Evolutionary conservation across 2,888 invertebrate genomes (phyloP).

Genomic region (Dasysyrphus albostriatus): DNA sequence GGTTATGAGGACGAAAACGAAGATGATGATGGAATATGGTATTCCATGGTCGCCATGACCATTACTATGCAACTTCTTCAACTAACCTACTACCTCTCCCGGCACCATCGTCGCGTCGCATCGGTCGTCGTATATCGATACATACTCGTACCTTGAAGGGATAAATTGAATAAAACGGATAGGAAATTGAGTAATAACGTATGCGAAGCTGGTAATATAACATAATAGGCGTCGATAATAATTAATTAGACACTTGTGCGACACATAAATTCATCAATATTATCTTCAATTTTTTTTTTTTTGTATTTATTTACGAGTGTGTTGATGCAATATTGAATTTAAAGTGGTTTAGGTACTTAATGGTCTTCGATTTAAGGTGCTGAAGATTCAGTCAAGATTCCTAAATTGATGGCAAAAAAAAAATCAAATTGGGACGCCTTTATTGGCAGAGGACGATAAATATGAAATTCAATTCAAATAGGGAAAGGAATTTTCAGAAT

Average conservation of each 20-base stretch:
- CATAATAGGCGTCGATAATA: slow-evolving; percentile 60
- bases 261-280: slow-evolving; percentile 62
- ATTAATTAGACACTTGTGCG: slow-evolving; percentile 70
- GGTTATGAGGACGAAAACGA: not conserved
- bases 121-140: too few relatives aligned
- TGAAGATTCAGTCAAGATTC: not conserved
- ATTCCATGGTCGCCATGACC: slow-evolving; percentile 20
- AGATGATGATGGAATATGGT: slow-evolving; percentile 41
- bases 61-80: slow-evolving; percentile 1
- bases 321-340: not conserved
- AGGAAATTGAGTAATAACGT: slow-evolving; percentile 69
- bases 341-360: slow-evolving; percentile 3
- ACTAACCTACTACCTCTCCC: not conserved
- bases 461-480: not conserved
- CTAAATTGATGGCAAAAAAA: not conserved
- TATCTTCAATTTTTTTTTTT: slow-evolving; percentile 7
- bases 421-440: not conserved
- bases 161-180: slow-evolving; percentile 52
- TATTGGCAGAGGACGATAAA: not conserved
- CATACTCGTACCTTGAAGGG: slow-evolving; percentile 42
- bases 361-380: not conserved
- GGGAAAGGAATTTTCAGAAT: not conserved
- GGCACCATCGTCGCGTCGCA: too few relatives aligned
- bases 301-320: not conserved
- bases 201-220: slow-evolving; percentile 57